Percentiles rank a stretch among this genome's conserved stretches.
These are phyloP conservation scores for Diorhabda sublineata DNA, from an alignment of 1,140 invertebrate species.

Conservation along the genomic window DNA sequence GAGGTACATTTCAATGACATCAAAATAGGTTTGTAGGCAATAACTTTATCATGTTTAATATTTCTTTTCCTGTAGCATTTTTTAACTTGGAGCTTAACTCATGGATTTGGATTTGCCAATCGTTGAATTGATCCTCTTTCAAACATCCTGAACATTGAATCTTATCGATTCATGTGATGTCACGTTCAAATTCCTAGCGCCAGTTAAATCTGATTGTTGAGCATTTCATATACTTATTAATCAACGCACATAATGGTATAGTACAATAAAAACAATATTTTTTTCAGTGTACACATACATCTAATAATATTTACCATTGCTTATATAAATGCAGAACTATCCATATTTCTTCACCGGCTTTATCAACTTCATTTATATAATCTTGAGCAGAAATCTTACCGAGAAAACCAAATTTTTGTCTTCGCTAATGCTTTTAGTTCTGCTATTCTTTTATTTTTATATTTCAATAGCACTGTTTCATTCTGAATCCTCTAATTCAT, in stretches of 20 bases:
- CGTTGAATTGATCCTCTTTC: too few relatives aligned
- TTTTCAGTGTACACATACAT: neutral
- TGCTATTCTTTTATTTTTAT: conserved; percentile 77
- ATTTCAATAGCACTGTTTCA: conserved; percentile 74
- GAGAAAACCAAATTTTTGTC: conserved; percentile 78
- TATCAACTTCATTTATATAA: conserved; percentile 90
- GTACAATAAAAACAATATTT: conserved; percentile 50
- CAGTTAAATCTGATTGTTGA: conserved; percentile 68
- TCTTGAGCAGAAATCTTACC: conserved; percentile 88
- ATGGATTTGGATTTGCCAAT: too few relatives aligned
- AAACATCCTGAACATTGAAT: too few relatives aligned
- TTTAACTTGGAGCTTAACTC: too few relatives aligned
- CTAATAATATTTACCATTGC: conserved; percentile 64
- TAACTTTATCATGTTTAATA: too few relatives aligned
- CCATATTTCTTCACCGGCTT: conserved; percentile 89
- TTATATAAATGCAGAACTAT: conserved; percentile 94
- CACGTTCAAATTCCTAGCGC: too few relatives aligned
- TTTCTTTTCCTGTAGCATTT: too few relatives aligned
- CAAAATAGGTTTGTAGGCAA: too few relatives aligned
- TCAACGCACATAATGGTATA: conserved; percentile 85
- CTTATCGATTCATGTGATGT: too few relatives aligned
- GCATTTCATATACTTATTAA: conserved; percentile 79
- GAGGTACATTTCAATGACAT: too few relatives aligned
- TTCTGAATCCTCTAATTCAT: conserved; percentile 96
- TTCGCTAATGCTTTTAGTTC: conserved; percentile 76